These are phyloP conservation scores for Heliothis peltigera DNA, from an alignment of 2,888 invertebrate genomes.

Conservation along the genomic window DNA sequence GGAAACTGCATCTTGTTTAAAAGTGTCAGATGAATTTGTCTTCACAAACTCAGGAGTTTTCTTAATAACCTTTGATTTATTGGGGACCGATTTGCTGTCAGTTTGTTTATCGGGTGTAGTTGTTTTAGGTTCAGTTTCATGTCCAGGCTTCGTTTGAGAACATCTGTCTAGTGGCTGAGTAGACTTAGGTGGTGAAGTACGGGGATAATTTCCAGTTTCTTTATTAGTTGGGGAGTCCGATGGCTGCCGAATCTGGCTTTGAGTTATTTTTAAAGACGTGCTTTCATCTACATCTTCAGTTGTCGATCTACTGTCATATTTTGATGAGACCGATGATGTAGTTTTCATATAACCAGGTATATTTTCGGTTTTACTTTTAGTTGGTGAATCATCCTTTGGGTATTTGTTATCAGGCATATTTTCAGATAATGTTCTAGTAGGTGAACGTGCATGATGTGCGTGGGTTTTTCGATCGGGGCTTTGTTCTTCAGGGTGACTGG, in stretches of 20 bases:
- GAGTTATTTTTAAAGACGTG: conserved; percentile 12
- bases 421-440: conserved; percentile 27
- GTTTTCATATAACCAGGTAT: conserved; percentile 42
- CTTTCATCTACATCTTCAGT: conserved; percentile 26
- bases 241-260: conserved; percentile 16
- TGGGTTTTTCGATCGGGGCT: conserved; percentile 20
- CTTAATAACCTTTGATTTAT: conserved; percentile 28
- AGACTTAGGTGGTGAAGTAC: conserved; percentile 18
- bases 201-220: conserved; percentile 18
- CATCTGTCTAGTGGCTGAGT: conserved; percentile 14
- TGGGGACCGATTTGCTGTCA: conserved; percentile 27
- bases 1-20: conserved; percentile 50
- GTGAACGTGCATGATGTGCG: conserved; percentile 9
- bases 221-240: conserved; percentile 29
- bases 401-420: conserved; percentile 20
- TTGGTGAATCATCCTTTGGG: conserved; percentile 39
- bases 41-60: conserved; percentile 37
- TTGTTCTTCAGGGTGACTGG: conserved; percentile 6
- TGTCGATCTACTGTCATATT: conserved; percentile 33
- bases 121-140: conserved; percentile 18
- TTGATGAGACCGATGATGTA: conserved; percentile 31
- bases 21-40: conserved; percentile 49
- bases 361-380: conserved; percentile 18
- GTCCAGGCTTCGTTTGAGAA: conserved; percentile 24
- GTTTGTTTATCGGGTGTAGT: conserved; percentile 24